These are phyloP conservation scores for Chironomus striatipennis DNA, from an alignment of 1,140 invertebrate species.

Conservation along the genomic window DNA sequence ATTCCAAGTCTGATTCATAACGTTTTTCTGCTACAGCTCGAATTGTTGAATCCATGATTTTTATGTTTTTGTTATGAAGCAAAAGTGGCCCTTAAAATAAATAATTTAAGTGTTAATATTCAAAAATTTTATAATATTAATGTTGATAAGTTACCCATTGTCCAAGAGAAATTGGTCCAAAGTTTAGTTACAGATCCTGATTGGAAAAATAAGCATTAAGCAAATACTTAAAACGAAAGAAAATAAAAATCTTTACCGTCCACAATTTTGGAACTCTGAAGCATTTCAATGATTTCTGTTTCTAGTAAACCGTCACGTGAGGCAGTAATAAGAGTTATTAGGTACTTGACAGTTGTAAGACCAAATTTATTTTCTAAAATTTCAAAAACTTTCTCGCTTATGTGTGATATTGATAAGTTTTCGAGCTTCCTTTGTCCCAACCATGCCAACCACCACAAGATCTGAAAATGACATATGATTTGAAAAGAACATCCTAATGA, in stretches of 20 bases:
- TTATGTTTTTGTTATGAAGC: constrained; percentile 36
- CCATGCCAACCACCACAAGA: constrained; percentile 39
- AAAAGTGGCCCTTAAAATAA: constrained; percentile 33
- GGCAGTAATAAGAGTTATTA: constrained; percentile 35
- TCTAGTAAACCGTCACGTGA: constrained; percentile 37
- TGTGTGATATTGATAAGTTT: constrained; percentile 16
- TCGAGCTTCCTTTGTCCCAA: constrained; percentile 34
- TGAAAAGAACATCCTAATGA: not conserved
- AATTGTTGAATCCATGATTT: constrained; percentile 37
- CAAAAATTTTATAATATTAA: too few species aligned
- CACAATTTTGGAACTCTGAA: constrained; percentile 33
- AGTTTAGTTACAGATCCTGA: constrained; percentile 2
- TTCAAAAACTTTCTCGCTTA: constrained; percentile 30
- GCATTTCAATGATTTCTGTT: constrained; percentile 37
- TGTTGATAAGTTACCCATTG: constrained; percentile 30
- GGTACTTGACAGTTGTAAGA: constrained; percentile 33
- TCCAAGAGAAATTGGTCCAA: constrained; percentile 40
- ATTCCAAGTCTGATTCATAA: constrained; percentile 35
- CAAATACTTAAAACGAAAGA: not conserved
- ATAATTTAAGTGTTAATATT: too few species aligned
- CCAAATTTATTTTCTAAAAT: constrained; percentile 35
- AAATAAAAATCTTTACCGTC: constrained; percentile 30
- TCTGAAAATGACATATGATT: constrained; percentile 9
- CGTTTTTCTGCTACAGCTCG: constrained; percentile 33
- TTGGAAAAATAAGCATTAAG: too few species aligned